Percentiles rank a stretch among this genome's conserved stretches.
Evolutionary conservation across 2,888 invertebrate genomes (phyloP).

Genomic region (Hyalella azteca): DNA sequence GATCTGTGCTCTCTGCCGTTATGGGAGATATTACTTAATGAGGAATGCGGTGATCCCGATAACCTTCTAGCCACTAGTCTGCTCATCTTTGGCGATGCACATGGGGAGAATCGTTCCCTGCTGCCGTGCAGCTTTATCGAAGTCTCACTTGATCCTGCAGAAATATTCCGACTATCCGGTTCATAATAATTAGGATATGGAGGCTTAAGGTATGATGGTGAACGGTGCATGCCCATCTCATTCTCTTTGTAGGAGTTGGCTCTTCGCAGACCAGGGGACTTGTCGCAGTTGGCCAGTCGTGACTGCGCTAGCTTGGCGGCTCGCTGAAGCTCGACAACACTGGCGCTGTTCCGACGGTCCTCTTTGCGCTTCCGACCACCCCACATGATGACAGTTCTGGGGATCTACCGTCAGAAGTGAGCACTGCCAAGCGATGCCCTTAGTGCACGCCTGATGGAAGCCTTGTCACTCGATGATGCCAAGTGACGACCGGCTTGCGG

Average conservation of each 20-base stretch:
- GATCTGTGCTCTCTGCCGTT: neutral
- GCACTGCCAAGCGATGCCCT: too few species aligned
- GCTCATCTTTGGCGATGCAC: neutral
- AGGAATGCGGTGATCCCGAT: too few species aligned
- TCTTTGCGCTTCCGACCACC: neutral
- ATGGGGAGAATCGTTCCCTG: neutral
- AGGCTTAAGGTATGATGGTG: constrained; percentile 12
- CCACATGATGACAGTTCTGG: neutral
- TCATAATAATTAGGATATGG: constrained; percentile 1
- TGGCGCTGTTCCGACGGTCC: constrained; percentile 12
- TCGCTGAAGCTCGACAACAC: neutral
- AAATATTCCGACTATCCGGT: neutral
- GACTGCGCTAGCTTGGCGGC: constrained; percentile 14
- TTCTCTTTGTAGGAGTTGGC: neutral
- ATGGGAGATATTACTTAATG: neutral
- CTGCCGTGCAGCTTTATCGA: neutral
- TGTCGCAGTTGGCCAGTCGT: neutral
- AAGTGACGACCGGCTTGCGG: too few species aligned
- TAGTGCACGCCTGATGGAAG: too few species aligned
- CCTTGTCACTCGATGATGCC: too few species aligned
- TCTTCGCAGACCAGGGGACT: neutral
- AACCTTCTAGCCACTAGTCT: too few species aligned
- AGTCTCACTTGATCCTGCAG: neutral
- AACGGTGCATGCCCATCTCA: neutral
- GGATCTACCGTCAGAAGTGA: neutral